A percentile compares a stretch with the other conserved stretches of the same genome.
Conservation (phyloP, 2,888 invertebrate genomes). For the Dendrolimus pini region DNA sequence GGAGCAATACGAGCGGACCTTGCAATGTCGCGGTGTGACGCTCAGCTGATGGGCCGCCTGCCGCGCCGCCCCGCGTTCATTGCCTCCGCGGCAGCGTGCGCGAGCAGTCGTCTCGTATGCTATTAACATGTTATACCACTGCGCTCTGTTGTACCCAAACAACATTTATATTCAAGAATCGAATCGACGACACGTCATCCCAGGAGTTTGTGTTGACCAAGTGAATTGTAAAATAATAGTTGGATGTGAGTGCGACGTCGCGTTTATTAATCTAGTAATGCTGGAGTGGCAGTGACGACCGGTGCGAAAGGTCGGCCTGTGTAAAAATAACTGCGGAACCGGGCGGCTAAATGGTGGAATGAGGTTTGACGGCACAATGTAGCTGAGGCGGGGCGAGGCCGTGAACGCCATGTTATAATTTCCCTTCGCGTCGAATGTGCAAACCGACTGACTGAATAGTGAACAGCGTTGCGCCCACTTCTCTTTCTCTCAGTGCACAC, state of each 20-base stretch:
- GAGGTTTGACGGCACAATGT: conserved; percentile 76
- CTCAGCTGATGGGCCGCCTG: conserved; percentile 72
- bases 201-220: conserved; percentile 27
- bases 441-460: conserved; percentile 58
- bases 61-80: conserved; percentile 78
- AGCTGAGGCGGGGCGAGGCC: conserved; percentile 73
- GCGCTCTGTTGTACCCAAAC: conserved; percentile 16
- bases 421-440: conserved; percentile 73
- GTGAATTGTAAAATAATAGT: conserved; percentile 31
- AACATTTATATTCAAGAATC: conserved; percentile 9
- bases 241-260: conserved; percentile 59
- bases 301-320: conserved; percentile 76
- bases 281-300: conserved; percentile 71
- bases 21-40: conserved; percentile 79
- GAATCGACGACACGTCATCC: conserved; percentile 5
- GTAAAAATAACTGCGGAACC: conserved; percentile 77
- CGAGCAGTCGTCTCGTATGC: conserved; percentile 58
- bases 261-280: conserved; percentile 46
- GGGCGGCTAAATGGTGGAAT: conserved; percentile 73
- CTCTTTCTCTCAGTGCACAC: conserved; percentile 62
- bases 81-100: conserved; percentile 80
- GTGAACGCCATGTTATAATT: conserved; percentile 74
- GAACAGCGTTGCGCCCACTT: conserved; percentile 53
- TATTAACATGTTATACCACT: conserved; percentile 24
- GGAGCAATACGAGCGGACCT: conserved; percentile 70